phyloP scores from a whole-genome alignment of 2,888 invertebrate species.

The Prionchulus punctatus region DNA sequence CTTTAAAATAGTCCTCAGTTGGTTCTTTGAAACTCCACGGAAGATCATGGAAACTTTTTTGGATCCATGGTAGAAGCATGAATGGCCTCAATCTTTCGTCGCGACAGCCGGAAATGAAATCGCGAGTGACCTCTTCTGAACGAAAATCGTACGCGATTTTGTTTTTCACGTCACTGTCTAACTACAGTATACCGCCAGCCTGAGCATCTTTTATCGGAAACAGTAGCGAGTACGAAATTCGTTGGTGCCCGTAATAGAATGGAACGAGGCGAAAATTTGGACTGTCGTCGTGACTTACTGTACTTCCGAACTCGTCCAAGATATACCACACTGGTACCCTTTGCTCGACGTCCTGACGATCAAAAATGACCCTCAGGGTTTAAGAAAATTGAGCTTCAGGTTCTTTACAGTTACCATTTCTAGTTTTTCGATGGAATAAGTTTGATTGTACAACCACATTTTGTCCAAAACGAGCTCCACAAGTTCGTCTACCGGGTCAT shows the following conservation, averaged over 20 bases:
- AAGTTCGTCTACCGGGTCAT: conserved; percentile 20
- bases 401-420: conserved; percentile 14
- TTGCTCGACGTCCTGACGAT: conserved; percentile 44
- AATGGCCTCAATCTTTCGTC: too few species aligned
- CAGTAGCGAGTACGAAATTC: conserved; percentile 55
- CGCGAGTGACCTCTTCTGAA: too few species aligned
- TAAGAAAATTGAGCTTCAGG: background rate
- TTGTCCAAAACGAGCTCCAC: conserved; percentile 48
- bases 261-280: conserved; percentile 68
- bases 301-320: conserved; percentile 79
- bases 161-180: too few species aligned
- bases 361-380: background rate
- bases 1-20: too few species aligned
- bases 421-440: conserved; percentile 50
- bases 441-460: conserved; percentile 65
- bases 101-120: too few species aligned
- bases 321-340: conserved; percentile 70
- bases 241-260: conserved; percentile 52
- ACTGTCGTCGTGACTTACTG: conserved; percentile 58
- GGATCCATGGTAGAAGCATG: too few species aligned
- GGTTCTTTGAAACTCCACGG: too few species aligned
- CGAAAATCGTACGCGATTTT: too few species aligned
- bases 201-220: conserved; percentile 52
- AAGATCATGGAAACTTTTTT: too few species aligned
- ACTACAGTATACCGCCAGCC: conserved; percentile 29